Evolutionary conservation across 2,113 vertebrate genomes (phyloP).

Genomic region (Irena cyanogastra): DNA sequence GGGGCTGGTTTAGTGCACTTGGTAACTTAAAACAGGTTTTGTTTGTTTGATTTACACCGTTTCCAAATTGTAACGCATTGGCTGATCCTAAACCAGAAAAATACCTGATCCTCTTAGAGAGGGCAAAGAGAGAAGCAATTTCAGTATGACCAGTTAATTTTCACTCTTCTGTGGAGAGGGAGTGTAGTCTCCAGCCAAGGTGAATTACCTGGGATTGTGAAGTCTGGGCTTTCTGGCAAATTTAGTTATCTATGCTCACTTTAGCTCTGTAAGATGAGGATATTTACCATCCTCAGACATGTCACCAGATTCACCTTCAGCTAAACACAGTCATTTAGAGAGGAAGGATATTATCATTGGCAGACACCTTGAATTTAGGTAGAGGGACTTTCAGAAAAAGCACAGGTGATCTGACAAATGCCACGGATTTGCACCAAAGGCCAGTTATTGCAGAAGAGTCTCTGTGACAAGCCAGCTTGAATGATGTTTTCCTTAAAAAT

Average conservation of each 20-base stretch:
- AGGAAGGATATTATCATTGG: background rate
- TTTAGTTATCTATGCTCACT: background rate
- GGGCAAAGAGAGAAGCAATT: background rate
- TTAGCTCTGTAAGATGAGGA: background rate
- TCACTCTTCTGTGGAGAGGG: background rate
- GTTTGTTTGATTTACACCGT: background rate
- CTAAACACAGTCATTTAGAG: background rate
- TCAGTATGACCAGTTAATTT: background rate
- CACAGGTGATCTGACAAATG: background rate
- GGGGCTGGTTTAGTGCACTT: background rate
- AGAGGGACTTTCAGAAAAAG: background rate
- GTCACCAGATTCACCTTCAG: background rate
- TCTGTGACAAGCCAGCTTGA: conserved; percentile 70
- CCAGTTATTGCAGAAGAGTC: background rate
- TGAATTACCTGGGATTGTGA: background rate
- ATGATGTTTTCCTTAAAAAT: conserved; percentile 91
- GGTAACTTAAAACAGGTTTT: background rate
- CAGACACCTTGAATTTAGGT: background rate
- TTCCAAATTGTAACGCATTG: background rate
- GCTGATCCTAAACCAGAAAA: background rate
- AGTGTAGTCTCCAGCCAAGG: fast-evolving
- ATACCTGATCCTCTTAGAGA: background rate
- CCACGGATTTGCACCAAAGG: background rate
- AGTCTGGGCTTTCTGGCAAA: background rate
- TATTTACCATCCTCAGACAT: background rate